Base-by-base conservation (phyloP, 1,140 invertebrate species). In the Psilanteris sp. region DNA sequence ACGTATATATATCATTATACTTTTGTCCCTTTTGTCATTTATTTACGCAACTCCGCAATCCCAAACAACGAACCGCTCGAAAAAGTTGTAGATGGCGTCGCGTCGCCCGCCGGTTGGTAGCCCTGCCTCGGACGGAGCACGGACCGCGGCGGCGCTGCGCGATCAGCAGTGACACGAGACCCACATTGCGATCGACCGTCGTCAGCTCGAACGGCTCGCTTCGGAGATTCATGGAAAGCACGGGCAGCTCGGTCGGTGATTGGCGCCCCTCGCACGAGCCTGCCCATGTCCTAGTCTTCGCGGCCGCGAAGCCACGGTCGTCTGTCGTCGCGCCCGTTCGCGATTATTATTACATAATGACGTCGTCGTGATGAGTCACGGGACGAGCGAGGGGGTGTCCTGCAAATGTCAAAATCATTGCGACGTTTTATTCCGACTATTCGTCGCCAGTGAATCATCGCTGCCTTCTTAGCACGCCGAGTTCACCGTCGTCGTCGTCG, bases 321-420 rank as follows among this genome's bases (percentile, higher is more conserved):
- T 10, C 13, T 9, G 10, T 52, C 27, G 15, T 71, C 37, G 31
- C 22, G 54, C 44, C 31, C 61, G 29, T 26, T 54, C 3, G 7
- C 11, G 39, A 64, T 68, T 81, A 81, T 68, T 81, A 81, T 83
- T 83, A 83, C 46, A 81, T 83, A 83, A 83, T 81, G 70, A 62
- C 68, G 72, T 48, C 55, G 67, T 55, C 57, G 67, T 75, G 72
- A 82, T 83, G 79, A 83, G 73, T 83, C 79, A 81, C 73, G 67
- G 59, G 37, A 54, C 29, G 37, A 54, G 34, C 29, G 27, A 54
- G 50, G 44, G 73, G 48, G 59, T 61, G 50, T 64, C 27, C 48
- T 72, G 54, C 32, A 79, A 81, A 81, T 76, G 78, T 80, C 79
- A 81, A 80, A 81, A 75, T 75, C 64, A 64, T 72, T 22, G 24